These are phyloP conservation scores for Andrena flavipes DNA, from an alignment of 2,888 invertebrate species.

Conservation along the genomic window DNA sequence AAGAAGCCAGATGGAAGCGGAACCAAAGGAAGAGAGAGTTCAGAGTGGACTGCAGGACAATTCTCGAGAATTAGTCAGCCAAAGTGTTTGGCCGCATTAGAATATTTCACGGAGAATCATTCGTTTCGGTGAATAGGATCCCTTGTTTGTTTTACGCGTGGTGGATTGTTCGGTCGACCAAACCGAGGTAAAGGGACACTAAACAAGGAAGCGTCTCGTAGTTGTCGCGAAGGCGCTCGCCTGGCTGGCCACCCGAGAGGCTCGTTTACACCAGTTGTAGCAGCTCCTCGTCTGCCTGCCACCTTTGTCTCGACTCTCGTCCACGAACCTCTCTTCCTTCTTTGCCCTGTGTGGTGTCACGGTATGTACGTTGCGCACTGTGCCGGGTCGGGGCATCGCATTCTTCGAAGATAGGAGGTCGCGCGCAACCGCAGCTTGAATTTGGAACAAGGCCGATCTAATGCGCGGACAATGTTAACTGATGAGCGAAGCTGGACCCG, in stretches of 20 bases:
- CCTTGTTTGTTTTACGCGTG: constrained; percentile 63
- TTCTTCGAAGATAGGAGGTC: constrained; percentile 63
- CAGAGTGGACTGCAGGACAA: constrained; percentile 11
- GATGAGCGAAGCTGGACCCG: constrained; percentile 72
- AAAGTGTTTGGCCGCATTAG: constrained; percentile 14
- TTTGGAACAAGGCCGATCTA: constrained; percentile 78
- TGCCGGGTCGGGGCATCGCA: constrained; percentile 45
- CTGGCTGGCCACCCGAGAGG: constrained; percentile 53
- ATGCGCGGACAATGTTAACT: constrained; percentile 79
- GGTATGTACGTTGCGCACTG: not conserved
- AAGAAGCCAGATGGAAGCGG: too few species aligned
- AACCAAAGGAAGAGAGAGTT: not conserved
- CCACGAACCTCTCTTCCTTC: not conserved
- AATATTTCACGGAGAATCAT: constrained; percentile 27
- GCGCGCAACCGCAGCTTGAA: constrained; percentile 70
- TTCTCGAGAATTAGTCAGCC: constrained; percentile 21
- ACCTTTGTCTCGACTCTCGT: constrained; percentile 34
- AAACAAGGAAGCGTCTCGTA: constrained; percentile 61
- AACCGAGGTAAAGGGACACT: constrained; percentile 57
- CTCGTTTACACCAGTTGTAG: constrained; percentile 68
- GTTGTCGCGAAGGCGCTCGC: constrained; percentile 41
- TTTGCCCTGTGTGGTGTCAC: not conserved
- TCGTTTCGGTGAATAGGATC: constrained; percentile 51
- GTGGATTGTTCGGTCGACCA: constrained; percentile 58
- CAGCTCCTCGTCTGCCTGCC: constrained; percentile 23